Evolutionary conservation across 2,797 vertebrate species (phyloP).

Genomic region (Stomatorhinus walkeri): DNA sequence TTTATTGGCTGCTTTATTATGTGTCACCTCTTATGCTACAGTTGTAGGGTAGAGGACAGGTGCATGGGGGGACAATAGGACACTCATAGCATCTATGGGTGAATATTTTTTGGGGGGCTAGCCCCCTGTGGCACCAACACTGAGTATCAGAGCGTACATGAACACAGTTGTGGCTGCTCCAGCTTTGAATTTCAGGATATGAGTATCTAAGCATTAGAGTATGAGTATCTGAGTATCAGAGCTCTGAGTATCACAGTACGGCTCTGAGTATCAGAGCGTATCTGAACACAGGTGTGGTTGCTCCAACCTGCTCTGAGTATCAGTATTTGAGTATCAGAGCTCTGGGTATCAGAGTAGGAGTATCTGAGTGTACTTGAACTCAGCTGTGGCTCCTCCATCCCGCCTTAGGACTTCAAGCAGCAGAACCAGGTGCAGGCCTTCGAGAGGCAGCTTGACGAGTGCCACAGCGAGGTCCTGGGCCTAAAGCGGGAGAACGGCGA

Average conservation of each 20-base stretch:
- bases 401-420: slow-evolving; percentile 44
- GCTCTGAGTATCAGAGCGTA: neutral
- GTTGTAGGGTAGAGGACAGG: neutral
- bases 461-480: slow-evolving; percentile 41
- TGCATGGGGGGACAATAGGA: neutral
- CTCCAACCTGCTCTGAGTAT: neutral
- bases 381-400: neutral
- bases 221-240: neutral
- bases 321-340: neutral
- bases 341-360: neutral
- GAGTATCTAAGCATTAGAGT: neutral
- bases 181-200: neutral
- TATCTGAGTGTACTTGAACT: neutral
- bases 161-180: neutral
- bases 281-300: neutral
- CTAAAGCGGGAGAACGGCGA: slow-evolving; percentile 56
- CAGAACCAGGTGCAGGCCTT: slow-evolving; percentile 49
- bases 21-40: neutral
- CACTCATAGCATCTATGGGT: neutral
- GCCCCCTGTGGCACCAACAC: neutral
- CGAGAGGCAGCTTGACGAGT: slow-evolving; percentile 53
- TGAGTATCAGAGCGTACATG: neutral
- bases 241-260: neutral
- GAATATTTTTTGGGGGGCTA: neutral
- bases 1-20: neutral